phyloP scores from a whole-genome alignment of 2,113 vertebrate genomes.

The Neolamprologus sp. region DNA sequence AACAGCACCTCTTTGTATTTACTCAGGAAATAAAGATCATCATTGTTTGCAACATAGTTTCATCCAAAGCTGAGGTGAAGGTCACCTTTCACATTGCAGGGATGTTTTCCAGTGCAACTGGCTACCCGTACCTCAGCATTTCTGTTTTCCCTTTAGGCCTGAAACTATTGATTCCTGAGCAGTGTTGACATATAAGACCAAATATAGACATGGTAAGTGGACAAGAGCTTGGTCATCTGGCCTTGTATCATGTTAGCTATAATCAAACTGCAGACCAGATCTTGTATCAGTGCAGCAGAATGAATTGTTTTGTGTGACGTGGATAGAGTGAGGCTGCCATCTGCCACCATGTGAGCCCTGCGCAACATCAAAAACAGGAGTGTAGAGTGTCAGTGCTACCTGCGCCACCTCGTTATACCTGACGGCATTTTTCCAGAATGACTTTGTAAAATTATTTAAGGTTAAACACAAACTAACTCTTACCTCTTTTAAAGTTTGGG shows the following conservation, averaged over 20 bases:
- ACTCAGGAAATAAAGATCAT: neutral
- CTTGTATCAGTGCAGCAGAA: neutral
- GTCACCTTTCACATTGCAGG: neutral
- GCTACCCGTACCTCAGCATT: neutral
- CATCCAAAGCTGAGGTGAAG: neutral
- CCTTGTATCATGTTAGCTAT: neutral
- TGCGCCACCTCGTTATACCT: neutral
- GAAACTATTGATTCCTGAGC: constrained; percentile 35
- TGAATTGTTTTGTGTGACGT: neutral
- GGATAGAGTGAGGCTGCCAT: neutral
- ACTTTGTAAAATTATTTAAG: neutral
- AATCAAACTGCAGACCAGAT: neutral
- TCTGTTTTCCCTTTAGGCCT: constrained; percentile 9
- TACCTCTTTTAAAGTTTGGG: neutral
- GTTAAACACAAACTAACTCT: neutral
- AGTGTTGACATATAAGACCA: constrained; percentile 37
- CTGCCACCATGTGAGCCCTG: neutral
- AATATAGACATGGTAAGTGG: constrained; percentile 56
- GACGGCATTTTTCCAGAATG: neutral
- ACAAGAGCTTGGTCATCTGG: neutral
- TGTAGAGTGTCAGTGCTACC: constrained; percentile 36
- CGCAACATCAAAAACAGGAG: constrained; percentile 14
- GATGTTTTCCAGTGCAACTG: neutral
- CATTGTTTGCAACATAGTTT: neutral
- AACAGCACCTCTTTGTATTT: neutral